Evolutionary conservation across 2,888 invertebrate species (phyloP), one percentile per base, ranked within the genome.

Genomic region (Drosophila antonietae): DNA sequence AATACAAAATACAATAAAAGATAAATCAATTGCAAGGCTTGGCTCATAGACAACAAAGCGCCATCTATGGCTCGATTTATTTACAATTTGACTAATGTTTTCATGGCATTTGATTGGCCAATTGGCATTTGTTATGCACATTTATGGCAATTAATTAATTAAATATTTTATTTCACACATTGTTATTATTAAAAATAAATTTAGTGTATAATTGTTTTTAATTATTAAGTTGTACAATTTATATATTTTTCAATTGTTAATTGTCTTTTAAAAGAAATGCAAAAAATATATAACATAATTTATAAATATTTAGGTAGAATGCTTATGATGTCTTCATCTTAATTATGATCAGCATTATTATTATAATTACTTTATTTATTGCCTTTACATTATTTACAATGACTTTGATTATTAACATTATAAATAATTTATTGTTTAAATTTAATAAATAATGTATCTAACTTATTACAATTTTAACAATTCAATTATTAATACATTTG

Each of bases 1-100:
- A 33, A 35, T 6, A 23, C 31, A 33, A 35, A 41, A 23, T 23
- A 12, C 31, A 55, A 55, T 39, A 28, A 46, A 43, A 23, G 20
- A 44, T 57, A 49, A 52, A 44, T 75, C 51, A 35, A 67, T 31
- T 64, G 59, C 55, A 52, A 39, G 77, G 77, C 71, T 67, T 79
- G 63, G 62, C 63, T 60, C 53, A n/a, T 20, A 47, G 59, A 58
- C 46, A 57, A 12, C 14, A 51, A 60, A 61, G 35, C 69, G 59
- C 59, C 68, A 59, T 52, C 59, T 61, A 61, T 56, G 49, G 41
- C 20, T 18, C 59, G 58, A 37, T 66, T 65, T 49, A 33, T 12
- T 3, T 18, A 6, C 31, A 51, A 51, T 51, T 51, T n/a, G 51
- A 7, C 51, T 35, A 51, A 51, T 49, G 70, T 47, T 70, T 51